Conservation (phyloP, 2,888 invertebrate genomes). For the Ramazzottius varieornatus region DNA sequence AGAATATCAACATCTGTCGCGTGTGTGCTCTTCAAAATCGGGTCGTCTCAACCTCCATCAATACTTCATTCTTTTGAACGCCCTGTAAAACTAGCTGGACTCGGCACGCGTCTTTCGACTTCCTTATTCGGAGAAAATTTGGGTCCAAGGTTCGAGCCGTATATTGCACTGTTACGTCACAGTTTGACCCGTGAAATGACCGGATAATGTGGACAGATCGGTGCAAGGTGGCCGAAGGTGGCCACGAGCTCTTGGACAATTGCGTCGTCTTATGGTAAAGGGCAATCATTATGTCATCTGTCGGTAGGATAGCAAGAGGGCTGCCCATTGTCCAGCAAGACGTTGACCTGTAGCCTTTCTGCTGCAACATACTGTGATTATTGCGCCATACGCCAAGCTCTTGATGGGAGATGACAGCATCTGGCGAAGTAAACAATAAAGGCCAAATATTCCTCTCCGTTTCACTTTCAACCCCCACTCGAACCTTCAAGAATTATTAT, state of each 20-base stretch:
- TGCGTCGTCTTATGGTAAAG: not conserved
- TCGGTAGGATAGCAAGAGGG: not conserved
- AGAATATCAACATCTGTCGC: not conserved
- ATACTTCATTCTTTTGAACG: too few species aligned
- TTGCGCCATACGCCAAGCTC: not conserved
- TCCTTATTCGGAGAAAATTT: too few species aligned
- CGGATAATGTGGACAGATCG: not conserved
- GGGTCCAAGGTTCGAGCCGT: too few species aligned
- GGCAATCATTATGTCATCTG: constrained; percentile 4
- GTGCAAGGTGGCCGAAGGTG: not conserved
- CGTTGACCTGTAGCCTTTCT: not conserved
- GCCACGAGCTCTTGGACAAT: too few species aligned
- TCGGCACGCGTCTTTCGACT: too few species aligned
- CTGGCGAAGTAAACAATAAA: too few species aligned
- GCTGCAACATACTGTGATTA: not conserved
- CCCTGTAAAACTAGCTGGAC: too few species aligned
- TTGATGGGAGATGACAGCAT: not conserved
- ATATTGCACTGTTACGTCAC: not conserved
- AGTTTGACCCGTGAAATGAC: not conserved
- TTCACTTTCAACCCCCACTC: too few species aligned
- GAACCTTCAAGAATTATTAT: too few species aligned
- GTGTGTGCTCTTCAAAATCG: too few species aligned
- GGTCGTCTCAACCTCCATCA: too few species aligned
- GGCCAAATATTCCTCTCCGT: too few species aligned
- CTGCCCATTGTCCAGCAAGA: not conserved